Evolutionary conservation across 2,113 vertebrate genomes (phyloP).

Genomic region (Diglossa brunneiventris): DNA sequence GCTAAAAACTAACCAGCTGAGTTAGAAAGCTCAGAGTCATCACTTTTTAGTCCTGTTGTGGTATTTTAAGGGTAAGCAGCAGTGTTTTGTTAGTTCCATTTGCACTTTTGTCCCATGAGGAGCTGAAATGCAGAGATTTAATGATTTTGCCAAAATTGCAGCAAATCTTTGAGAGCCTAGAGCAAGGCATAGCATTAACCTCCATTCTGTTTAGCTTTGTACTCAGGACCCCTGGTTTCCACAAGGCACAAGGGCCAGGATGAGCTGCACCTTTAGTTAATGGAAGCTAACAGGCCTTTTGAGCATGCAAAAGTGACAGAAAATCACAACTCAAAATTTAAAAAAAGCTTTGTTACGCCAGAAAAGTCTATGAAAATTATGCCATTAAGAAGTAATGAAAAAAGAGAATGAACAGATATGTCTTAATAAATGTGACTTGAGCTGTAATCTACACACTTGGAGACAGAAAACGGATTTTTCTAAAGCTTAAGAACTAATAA

Average conservation of each 20-base stretch:
- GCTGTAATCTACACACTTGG: not conserved
- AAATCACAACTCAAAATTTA: not conserved
- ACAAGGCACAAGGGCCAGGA: not conserved
- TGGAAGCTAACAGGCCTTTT: not conserved
- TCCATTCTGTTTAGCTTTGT: not conserved
- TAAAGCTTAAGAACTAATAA: not conserved
- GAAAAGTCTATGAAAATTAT: not conserved
- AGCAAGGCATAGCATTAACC: not conserved
- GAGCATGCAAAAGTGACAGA: not conserved
- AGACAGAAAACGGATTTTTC: not conserved
- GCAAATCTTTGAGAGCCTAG: not conserved
- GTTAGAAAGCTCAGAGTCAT: not conserved
- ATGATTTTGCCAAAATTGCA: not conserved
- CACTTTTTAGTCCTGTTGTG: not conserved
- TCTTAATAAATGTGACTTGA: not conserved
- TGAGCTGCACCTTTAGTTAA: not conserved
- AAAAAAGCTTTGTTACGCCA: not conserved
- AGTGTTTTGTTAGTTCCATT: not conserved
- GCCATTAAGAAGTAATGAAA: not conserved
- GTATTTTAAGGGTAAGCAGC: not conserved
- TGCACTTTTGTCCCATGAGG: not conserved
- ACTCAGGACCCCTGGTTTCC: not conserved
- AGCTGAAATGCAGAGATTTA: not conserved
- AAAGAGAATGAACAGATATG: not conserved
- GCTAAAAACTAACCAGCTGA: not conserved